Evolutionary conservation across 2,113 vertebrate genomes (phyloP).

Genomic region (Thalassarche chlororhynchos): DNA sequence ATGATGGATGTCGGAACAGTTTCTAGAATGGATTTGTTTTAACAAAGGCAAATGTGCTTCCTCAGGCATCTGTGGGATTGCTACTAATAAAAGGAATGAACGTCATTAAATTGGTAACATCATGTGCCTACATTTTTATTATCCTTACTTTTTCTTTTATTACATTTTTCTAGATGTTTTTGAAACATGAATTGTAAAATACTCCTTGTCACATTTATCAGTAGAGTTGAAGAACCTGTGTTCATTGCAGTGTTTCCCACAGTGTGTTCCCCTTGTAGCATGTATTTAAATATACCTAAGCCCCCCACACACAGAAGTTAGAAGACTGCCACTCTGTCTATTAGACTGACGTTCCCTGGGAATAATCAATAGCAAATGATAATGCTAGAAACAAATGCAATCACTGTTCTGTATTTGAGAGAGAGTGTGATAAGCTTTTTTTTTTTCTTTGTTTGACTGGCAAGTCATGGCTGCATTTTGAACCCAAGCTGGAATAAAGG

Average conservation of each 20-base stretch:
- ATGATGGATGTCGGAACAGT: conserved; percentile 50
- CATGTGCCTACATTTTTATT: background rate
- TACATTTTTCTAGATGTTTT: background rate
- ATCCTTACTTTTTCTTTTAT: conserved; percentile 21
- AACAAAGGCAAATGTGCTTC: conserved; percentile 45
- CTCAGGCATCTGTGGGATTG: conserved; percentile 45
- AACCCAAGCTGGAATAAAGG: background rate
- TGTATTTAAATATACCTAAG: background rate
- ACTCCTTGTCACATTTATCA: background rate
- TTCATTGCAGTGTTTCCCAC: background rate
- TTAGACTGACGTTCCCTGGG: background rate
- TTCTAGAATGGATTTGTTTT: conserved; percentile 49
- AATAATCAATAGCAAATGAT: background rate
- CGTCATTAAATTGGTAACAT: background rate
- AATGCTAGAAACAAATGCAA: background rate
- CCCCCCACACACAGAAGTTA: background rate
- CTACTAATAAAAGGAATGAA: conserved; percentile 48
- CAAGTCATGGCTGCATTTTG: background rate
- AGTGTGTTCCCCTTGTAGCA: background rate
- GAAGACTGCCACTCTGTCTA: background rate
- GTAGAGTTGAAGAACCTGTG: background rate
- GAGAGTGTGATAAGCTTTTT: background rate
- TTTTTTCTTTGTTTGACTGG: background rate
- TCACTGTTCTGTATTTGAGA: background rate
- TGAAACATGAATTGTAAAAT: background rate